Evolutionary conservation across 2,797 vertebrate genomes (phyloP).

Genomic region (Aselliscus stoliczkanus): DNA sequence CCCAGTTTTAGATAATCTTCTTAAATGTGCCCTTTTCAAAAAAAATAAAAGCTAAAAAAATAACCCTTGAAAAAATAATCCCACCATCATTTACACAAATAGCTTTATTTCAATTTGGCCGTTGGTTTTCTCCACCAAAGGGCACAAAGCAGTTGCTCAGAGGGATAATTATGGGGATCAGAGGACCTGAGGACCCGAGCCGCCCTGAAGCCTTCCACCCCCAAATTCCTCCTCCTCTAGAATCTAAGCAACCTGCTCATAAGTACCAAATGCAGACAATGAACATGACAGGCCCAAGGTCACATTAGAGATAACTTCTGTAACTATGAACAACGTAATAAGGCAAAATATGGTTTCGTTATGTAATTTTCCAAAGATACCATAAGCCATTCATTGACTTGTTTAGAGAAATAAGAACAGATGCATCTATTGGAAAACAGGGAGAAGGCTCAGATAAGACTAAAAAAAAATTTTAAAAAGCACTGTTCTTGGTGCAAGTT

Average conservation of each 20-base stretch:
- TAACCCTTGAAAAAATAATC: background rate
- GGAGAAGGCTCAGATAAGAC: background rate
- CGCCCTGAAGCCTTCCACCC: background rate
- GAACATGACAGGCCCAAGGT: background rate
- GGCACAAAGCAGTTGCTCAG: constrained; percentile 35
- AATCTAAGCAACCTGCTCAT: background rate
- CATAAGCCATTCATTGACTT: background rate
- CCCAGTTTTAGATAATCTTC: background rate
- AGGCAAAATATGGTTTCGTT: background rate
- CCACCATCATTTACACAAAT: constrained; percentile 21
- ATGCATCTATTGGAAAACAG: background rate
- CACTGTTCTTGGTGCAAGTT: background rate
- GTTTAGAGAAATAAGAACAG: background rate
- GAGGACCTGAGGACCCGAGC: background rate
- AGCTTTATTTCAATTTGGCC: constrained; percentile 24
- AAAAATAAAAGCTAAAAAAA: background rate
- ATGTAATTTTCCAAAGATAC: background rate
- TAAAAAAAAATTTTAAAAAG: background rate
- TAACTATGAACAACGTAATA: background rate
- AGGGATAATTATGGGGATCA: background rate
- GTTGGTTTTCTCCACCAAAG: constrained; percentile 34
- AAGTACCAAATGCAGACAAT: background rate
- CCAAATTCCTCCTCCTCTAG: background rate
- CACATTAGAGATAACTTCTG: background rate
- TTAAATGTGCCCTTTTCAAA: constrained; percentile 37